Base-by-base conservation (phyloP, 2,113 vertebrate species). In the Thunnus maccoyii region DNA sequence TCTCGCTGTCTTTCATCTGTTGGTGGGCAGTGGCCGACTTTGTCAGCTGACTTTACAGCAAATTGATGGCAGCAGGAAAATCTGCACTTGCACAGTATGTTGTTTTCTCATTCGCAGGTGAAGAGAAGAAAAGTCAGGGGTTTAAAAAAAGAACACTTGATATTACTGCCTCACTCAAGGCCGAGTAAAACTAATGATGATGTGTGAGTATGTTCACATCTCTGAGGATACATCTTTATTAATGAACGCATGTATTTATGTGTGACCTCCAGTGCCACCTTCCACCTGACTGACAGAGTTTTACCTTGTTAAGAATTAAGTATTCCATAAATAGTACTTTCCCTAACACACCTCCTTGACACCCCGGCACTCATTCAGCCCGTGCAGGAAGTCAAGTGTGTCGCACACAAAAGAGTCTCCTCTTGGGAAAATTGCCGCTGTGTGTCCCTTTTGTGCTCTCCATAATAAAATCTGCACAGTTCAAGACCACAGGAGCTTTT, bases 1-100 rank as follows among this genome's bases (percentile, higher is more conserved):
- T 85, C 60, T 74, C 10, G 4, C 51, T 22, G 66, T 60, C 69
- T 77, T 62, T 85, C 80, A 76, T 80, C 51, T 75, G 63, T 60
- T 56, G 56, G 83, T 66, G 78, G 78, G 78, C 75, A 79, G 67
- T 13, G 56, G 12, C n/a, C 3, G 17, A 67, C 36, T 68, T 69
- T 27, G 32, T 72, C 68, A 62, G 15, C 13, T 52, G 60, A 72
- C 67, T 25, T 58, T 46, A 0, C 27, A 52, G 66, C 56, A 80
- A 78, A 85, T 27, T 54, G 55, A 74, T 10, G 36, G 48, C 13
- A 48, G 73, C 68, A 57, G 16, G 47, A 65, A 74, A 82, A 70
- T 52, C 30, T 66, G 48, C 22, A 17, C 44, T 32, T 2, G 18
- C 54, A 41, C 7, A 41, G 7, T 36, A n/a, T 68, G 41, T 78